A percentile compares a stretch with the other conserved stretches of the same genome.
Conservation (phyloP, 2,113 vertebrate species). For the Aptenodytes forsteri region DNA sequence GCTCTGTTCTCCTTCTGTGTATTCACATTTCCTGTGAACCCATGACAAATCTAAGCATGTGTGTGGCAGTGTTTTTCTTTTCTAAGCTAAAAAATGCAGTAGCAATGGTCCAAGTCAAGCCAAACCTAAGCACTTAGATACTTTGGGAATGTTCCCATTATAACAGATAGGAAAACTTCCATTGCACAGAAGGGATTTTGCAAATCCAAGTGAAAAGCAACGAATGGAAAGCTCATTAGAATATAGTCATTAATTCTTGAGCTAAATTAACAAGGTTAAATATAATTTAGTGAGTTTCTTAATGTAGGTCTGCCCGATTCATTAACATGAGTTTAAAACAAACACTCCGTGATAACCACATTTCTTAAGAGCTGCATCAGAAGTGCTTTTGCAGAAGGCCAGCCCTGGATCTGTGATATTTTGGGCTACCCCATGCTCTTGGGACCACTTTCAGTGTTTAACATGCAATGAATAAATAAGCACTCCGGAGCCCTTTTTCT, state of each 20-base stretch:
- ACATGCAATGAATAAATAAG: constrained; percentile 11
- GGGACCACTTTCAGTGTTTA: constrained; percentile 22
- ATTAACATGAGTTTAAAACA: constrained; percentile 42
- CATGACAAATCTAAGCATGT: constrained; percentile 27
- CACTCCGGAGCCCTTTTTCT: background rate
- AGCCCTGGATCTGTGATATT: constrained; percentile 21
- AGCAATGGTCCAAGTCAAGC: background rate
- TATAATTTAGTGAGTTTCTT: background rate
- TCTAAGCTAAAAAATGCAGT: constrained; percentile 28
- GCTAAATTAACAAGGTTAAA: constrained; percentile 39
- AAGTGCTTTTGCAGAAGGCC: constrained; percentile 30
- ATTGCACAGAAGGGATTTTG: background rate
- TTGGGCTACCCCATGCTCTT: background rate
- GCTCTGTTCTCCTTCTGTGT: background rate
- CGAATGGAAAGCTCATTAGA: constrained; percentile 7
- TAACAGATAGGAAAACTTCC: constrained; percentile 18
- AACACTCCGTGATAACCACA: background rate
- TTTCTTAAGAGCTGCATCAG: background rate
- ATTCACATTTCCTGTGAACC: background rate
- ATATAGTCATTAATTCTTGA: constrained; percentile 4
- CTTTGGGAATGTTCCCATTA: background rate
- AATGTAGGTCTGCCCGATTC: background rate
- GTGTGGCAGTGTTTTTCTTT: constrained; percentile 55
- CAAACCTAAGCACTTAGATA: constrained; percentile 13
- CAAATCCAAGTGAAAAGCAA: background rate